phyloP scores from a whole-genome alignment of 2,888 invertebrate genomes.

The Quadriops clusia region DNA sequence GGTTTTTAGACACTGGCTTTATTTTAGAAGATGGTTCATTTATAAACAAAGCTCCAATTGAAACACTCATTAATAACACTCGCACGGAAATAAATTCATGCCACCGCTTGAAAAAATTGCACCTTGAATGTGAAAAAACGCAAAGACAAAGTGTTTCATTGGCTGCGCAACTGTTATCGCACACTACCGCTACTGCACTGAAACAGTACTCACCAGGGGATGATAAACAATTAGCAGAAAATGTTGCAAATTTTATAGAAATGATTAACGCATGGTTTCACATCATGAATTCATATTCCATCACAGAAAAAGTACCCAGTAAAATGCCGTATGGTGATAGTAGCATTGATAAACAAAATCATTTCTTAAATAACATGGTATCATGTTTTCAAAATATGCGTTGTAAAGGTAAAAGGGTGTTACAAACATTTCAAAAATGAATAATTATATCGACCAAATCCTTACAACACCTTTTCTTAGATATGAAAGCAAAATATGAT shows the following conservation, averaged over 20 bases:
- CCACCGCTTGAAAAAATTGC: conserved; percentile 9
- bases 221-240: conserved; percentile 1
- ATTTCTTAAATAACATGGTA: too few relatives aligned
- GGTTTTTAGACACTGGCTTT: conserved; percentile 17
- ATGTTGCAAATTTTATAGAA: conserved; percentile 18
- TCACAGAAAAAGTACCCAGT: too few relatives aligned
- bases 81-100: conserved; percentile 13
- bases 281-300: conserved; percentile 19
- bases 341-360: too few relatives aligned
- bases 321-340: too few relatives aligned
- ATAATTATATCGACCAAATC: too few relatives aligned
- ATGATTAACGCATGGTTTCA: conserved; percentile 23
- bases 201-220: conserved; percentile 3
- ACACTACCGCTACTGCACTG: conserved; percentile 9
- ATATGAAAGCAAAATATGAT: too few relatives aligned
- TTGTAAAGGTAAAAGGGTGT: too few relatives aligned
- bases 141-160: conserved; percentile 17
- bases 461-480: too few relatives aligned
- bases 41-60: conserved; percentile 5
- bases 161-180: conserved; percentile 18
- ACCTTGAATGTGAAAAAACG: conserved; percentile 13
- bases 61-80: conserved; percentile 8
- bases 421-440: too few relatives aligned
- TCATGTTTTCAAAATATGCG: too few relatives aligned
- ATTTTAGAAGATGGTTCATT: conserved; percentile 4